Evolutionary conservation across 2,797 vertebrate genomes (phyloP), one percentile per base, ranked within the genome.

Genomic region (Anolis apletophallus): DNA sequence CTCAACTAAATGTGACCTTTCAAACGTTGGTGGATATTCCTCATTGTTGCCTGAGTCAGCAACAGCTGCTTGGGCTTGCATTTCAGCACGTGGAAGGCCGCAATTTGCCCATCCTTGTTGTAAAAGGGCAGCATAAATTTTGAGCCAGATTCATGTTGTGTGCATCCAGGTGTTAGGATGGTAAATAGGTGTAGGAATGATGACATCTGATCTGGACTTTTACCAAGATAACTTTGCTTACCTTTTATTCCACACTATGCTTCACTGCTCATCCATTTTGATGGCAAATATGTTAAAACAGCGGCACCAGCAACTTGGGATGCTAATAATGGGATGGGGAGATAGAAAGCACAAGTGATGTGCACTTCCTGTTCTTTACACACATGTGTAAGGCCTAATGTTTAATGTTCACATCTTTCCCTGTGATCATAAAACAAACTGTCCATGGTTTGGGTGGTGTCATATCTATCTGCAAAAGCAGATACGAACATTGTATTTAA

Each of bases 271-370:
- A 73, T 86, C n/a, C 21, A 72, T 34, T n/a, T 21, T 54, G 23
- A 64, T 52, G 14, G 57, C 40, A 74, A 80, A 80, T 64, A 86
- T 34, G 55, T 64, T 78, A 61, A 80, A 80, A 86, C 50, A 54
- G 52, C 84, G 72, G 73, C 46, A 36, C 46, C 68, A 73, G 55
- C n/a, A 67, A 78, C 40, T 64, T 73, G 73, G n/a, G 57, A 52
- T 61, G 40, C 61, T 73, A 71, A 55, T 16, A 23, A 61, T 55
- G 50, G 29, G 68, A 55, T 8, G 12, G 29, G 26, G 14, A 57
- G 64, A 59, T 14, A 52, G 81, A 16, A 50, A 80, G 36, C 29
- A 26, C 64, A 73, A 10, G n/a, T 73, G 29, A 50, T 19, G 26
- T 52, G 16, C 46, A 26, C 57, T 86, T 64, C 77, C 78, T 67